Evolutionary conservation across 1,140 invertebrate species (phyloP), one percentile per base, ranked within the genome.

Genomic region (Ostrea denselamellosa): DNA sequence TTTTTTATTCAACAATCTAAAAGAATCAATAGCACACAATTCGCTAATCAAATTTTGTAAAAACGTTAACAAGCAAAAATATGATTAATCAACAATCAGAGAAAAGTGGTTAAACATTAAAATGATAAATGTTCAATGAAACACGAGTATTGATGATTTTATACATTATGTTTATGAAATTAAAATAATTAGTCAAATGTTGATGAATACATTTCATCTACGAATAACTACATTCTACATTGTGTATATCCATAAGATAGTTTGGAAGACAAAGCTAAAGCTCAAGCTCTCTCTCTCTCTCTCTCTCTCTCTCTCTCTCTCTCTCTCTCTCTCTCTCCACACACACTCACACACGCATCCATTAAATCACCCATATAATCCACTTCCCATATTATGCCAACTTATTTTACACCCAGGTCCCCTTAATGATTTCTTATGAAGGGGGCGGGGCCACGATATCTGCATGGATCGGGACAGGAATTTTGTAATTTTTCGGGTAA

Each of bases 401-500:
- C n/a, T 19, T 62, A 8, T 17, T 62, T 62, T n/a, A 17, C n/a
- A 19, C 56, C 14, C 17, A 62, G 17, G 19, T 62, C 14, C 17
- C 17, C 56, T 62, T 62, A 12, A 3, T 14, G 19, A 7, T n/a
- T 17, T n/a, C n/a, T 62, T 77, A 77, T 25, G 68, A 77, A 77
- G 68, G 68, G 12, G 68, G 68, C 9, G 68, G 25, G 25, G 68
- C 68, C 68, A 77, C 68, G 28, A 28, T 5, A 77, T 77, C 28
- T 14, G 68, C 28, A 25, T 10, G 68, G 22, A 34, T 77, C 51
- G 89, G 89, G n/a, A 87, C 14, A 0, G 92, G 92, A 14, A 92
- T 86, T 44, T 77, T 56, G 87, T 91, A 93, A 14, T 86, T 89
- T 19, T 83, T 56, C 12, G 91, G 90, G 25, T 88, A 90, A 44